These are phyloP conservation scores for Acanthoscelides obtectus DNA, from an alignment of 2,888 invertebrate genomes.

Conservation along the genomic window DNA sequence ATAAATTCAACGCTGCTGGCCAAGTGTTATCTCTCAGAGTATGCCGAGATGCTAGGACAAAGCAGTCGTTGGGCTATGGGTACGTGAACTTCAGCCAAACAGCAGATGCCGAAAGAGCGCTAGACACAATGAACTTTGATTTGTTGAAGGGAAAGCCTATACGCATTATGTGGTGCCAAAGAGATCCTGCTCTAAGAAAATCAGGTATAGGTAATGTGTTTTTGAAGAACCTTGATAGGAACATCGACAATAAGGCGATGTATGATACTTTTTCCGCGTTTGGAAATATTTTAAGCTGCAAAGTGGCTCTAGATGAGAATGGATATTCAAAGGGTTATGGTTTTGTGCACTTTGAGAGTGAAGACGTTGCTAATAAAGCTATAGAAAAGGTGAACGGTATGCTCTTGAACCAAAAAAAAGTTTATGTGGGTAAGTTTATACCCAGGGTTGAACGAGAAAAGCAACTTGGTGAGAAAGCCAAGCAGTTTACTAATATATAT, in stretches of 20 bases:
- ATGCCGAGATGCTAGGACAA: constrained; percentile 95
- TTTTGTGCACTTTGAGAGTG: constrained; percentile 98
- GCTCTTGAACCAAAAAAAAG: constrained; percentile 98
- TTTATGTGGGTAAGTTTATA: constrained; percentile 96
- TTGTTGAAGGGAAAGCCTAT: constrained; percentile 94
- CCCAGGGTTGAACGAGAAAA: constrained; percentile 95
- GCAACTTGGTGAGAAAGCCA: constrained; percentile 92
- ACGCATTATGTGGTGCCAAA: constrained; percentile 99
- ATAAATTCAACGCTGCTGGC: constrained; percentile 98
- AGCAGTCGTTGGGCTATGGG: constrained; percentile 97
- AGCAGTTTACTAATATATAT: constrained; percentile 95
- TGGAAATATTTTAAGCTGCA: constrained; percentile 97
- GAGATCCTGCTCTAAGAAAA: constrained; percentile 95
- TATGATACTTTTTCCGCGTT: constrained; percentile 99
- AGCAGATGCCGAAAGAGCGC: constrained; percentile 96
- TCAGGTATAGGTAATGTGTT: constrained; percentile 99
- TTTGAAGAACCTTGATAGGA: constrained; percentile 97
- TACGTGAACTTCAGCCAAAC: constrained; percentile 99
- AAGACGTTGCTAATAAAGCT: constrained; percentile 94
- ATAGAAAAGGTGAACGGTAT: constrained; percentile 98
- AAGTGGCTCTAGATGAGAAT: constrained; percentile 93
- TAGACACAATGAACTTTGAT: constrained; percentile 99
- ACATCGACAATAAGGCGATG: constrained; percentile 98
- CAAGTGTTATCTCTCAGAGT: constrained; percentile 97
- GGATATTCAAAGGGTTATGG: constrained; percentile 92